Percentiles rank a stretch among this genome's conserved stretches.
These are phyloP conservation scores for Callipepla californica DNA, from an alignment of 2,113 vertebrate genomes.

Conservation along the genomic window DNA sequence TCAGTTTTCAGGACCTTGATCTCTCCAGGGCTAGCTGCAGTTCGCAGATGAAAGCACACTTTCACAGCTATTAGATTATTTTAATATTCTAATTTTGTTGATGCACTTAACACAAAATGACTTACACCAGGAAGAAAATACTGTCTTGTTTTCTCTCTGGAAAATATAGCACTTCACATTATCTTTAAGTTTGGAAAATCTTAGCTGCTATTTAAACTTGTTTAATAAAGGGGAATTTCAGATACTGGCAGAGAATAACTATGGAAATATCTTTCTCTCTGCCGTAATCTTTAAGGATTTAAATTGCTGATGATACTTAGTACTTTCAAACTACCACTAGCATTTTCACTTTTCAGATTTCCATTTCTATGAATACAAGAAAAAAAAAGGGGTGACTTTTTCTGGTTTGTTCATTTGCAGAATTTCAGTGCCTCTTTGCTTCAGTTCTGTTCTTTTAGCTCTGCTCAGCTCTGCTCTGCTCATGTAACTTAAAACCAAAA, in stretches of 20 bases:
- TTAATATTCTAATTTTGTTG: not conserved
- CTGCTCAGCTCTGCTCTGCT: not conserved
- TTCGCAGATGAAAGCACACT: not conserved
- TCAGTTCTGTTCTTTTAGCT: conserved; percentile 4
- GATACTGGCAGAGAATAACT: conserved; percentile 8
- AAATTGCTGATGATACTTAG: not conserved
- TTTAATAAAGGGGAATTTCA: conserved; percentile 52
- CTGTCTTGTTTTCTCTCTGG: not conserved
- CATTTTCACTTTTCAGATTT: conserved; percentile 45
- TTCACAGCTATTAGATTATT: not conserved
- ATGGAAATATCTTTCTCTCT: conserved; percentile 30
- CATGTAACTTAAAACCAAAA: conserved; percentile 22
- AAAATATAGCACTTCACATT: conserved; percentile 9
- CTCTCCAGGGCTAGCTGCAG: not conserved
- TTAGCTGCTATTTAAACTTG: conserved; percentile 40
- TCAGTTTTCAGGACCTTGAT: not conserved
- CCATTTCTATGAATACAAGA: not conserved
- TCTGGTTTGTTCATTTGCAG: not conserved
- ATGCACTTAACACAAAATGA: conserved; percentile 12
- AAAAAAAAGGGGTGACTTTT: not conserved
- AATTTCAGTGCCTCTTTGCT: not conserved
- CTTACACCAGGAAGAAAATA: not conserved
- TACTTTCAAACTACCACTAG: not conserved
- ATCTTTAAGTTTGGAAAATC: conserved; percentile 35
- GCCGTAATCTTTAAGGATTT: conserved; percentile 20